A percentile compares a stretch with the other conserved stretches of the same genome.
These are phyloP conservation scores for Napeogenes inachia DNA, from an alignment of 2,888 invertebrate genomes.

Conservation along the genomic window DNA sequence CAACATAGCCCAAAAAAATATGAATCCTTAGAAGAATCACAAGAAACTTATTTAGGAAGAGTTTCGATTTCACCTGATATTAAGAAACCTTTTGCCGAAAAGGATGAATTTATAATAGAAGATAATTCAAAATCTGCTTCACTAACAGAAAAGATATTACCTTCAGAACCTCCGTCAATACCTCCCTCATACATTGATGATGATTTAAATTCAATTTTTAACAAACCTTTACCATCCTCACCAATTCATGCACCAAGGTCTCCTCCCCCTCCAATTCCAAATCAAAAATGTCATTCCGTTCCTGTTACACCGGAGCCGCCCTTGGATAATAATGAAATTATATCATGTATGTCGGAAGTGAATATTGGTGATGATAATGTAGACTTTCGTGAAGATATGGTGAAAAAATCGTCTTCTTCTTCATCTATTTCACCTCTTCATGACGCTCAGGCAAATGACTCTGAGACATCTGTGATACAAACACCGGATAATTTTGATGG, in stretches of 20 bases:
- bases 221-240: slow-evolving; percentile 32
- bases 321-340: slow-evolving; percentile 24
- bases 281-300: slow-evolving; percentile 33
- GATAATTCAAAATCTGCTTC: slow-evolving; percentile 35
- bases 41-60: slow-evolving; percentile 35
- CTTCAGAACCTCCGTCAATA: slow-evolving; percentile 27
- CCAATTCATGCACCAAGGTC: slow-evolving; percentile 50
- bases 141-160: slow-evolving; percentile 47
- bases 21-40: slow-evolving; percentile 43
- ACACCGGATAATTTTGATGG: slow-evolving; percentile 49
- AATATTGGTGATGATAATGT: slow-evolving; percentile 26
- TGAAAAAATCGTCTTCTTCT: slow-evolving; percentile 36
- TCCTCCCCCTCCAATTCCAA: slow-evolving; percentile 51
- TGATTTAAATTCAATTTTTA: slow-evolving; percentile 25
- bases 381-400: slow-evolving; percentile 22
- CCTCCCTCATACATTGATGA: slow-evolving; percentile 12
- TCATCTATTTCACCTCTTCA: slow-evolving; percentile 44
- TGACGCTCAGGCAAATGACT: slow-evolving; percentile 42
- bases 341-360: slow-evolving; percentile 11
- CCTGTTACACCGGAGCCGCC: slow-evolving; percentile 19
- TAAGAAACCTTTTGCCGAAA: slow-evolving; percentile 34
- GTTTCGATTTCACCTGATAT: slow-evolving; percentile 48
- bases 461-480: slow-evolving; percentile 38
- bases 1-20: slow-evolving; percentile 41
- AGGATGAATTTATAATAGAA: slow-evolving; percentile 27